Conservation (phyloP, 2,888 invertebrate species). For the Drosophila lacicola region DNA sequence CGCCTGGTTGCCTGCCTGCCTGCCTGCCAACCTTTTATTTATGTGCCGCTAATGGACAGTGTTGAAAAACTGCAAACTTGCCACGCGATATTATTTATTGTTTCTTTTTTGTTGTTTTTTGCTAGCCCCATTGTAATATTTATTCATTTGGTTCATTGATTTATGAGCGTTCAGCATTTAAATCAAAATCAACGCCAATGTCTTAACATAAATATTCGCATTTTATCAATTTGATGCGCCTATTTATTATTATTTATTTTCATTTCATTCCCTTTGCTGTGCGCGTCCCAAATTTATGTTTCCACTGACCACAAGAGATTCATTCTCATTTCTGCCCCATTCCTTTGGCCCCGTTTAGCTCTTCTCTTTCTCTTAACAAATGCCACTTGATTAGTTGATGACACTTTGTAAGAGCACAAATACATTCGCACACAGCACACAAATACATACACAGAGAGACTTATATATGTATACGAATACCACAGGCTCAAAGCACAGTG, state of each 20-base stretch:
- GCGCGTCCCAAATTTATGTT: conserved; percentile 59
- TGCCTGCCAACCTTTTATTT: conserved; percentile 54
- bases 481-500: conserved; percentile 7
- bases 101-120: conserved; percentile 24
- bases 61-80: conserved; percentile 55
- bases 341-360: background rate
- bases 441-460: conserved; percentile 16
- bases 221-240: conserved; percentile 78
- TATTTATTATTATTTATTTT: conserved; percentile 73
- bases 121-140: conserved; percentile 60
- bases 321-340: conserved; percentile 70
- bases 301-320: conserved; percentile 73
- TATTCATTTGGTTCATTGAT: conserved; percentile 74
- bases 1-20: conserved; percentile 18
- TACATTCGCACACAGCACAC: conserved; percentile 10
- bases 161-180: conserved; percentile 66
- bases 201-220: conserved; percentile 55
- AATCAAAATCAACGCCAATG: conserved; percentile 69
- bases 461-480: conserved; percentile 14
- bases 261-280: conserved; percentile 35
- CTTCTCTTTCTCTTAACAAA: conserved; percentile 34
- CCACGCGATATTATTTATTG: conserved; percentile 67
- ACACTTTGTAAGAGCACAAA: conserved; percentile 59
- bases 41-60: conserved; percentile 74
- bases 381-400: conserved; percentile 78